These are phyloP conservation scores for Melanotaenia pygmaea DNA, from an alignment of 2,797 vertebrate species.

Conservation along the genomic window DNA sequence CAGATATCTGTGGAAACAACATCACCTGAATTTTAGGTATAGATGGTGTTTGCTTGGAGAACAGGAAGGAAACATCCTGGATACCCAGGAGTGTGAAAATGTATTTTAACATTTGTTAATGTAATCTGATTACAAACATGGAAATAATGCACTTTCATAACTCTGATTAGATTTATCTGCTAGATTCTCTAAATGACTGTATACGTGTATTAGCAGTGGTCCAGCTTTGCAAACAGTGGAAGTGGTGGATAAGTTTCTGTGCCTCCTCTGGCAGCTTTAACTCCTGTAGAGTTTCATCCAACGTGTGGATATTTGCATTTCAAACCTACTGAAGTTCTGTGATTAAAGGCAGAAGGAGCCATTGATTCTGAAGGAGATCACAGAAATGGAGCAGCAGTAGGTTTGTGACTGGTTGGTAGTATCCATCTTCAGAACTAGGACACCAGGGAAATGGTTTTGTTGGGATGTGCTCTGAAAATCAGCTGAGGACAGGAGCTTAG, in stretches of 20 bases:
- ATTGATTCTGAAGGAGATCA: neutral
- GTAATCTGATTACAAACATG: neutral
- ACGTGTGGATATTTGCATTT: neutral
- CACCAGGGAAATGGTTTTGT: neutral
- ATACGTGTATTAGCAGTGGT: neutral
- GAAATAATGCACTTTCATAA: neutral
- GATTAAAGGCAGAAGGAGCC: neutral
- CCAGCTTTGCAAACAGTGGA: too few relatives aligned
- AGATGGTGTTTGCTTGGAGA: slow-evolving; percentile 20
- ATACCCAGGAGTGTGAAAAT: neutral
- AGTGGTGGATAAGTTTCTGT: neutral
- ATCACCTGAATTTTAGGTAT: slow-evolving; percentile 31
- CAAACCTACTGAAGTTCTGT: neutral
- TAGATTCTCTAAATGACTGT: too few relatives aligned
- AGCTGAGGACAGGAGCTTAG: too few relatives aligned
- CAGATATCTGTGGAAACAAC: slow-evolving; percentile 10
- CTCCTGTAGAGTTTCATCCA: neutral
- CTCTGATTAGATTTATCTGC: neutral
- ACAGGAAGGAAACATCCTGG: neutral
- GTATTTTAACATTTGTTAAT: neutral
- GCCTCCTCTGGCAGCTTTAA: neutral
- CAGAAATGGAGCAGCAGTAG: neutral
- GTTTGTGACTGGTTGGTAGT: neutral
- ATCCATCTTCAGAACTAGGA: neutral
- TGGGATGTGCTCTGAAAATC: too few relatives aligned